These are phyloP conservation scores for Chloropsis hardwickii DNA, from an alignment of 2,113 vertebrate species.

Conservation along the genomic window DNA sequence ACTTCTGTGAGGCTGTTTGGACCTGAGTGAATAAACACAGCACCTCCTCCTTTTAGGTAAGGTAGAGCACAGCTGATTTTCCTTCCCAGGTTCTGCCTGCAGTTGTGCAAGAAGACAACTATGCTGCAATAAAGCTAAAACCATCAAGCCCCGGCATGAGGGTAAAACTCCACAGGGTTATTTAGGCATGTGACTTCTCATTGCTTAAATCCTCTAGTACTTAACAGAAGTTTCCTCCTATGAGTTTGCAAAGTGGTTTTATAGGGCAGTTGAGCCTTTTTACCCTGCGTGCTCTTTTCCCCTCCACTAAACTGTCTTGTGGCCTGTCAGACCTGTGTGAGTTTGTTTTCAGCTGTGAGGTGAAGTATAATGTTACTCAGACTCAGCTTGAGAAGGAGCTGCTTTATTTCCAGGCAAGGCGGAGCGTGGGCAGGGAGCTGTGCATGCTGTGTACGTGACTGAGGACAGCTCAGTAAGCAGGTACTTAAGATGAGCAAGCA, in stretches of 20 bases:
- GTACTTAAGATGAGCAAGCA: conserved; percentile 32
- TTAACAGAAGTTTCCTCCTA: background rate
- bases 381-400: background rate
- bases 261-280: background rate
- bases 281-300: background rate
- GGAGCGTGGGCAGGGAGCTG: background rate
- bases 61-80: background rate
- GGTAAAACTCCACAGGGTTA: background rate
- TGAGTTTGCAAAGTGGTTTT: background rate
- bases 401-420: background rate
- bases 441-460: conserved; percentile 20
- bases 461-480: conserved; percentile 41
- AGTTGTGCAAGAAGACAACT: background rate
- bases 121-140: background rate
- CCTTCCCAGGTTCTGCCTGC: background rate
- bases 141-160: background rate
- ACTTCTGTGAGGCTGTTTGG: background rate
- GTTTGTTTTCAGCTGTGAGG: background rate
- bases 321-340: background rate
- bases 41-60: background rate
- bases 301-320: background rate
- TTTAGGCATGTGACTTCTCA: background rate
- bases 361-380: background rate
- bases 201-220: background rate
- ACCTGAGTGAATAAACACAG: background rate